Percentiles rank a stretch among this genome's conserved stretches.
These are phyloP conservation scores for Bucco capensis DNA, from an alignment of 2,113 vertebrate genomes.

Conservation along the genomic window DNA sequence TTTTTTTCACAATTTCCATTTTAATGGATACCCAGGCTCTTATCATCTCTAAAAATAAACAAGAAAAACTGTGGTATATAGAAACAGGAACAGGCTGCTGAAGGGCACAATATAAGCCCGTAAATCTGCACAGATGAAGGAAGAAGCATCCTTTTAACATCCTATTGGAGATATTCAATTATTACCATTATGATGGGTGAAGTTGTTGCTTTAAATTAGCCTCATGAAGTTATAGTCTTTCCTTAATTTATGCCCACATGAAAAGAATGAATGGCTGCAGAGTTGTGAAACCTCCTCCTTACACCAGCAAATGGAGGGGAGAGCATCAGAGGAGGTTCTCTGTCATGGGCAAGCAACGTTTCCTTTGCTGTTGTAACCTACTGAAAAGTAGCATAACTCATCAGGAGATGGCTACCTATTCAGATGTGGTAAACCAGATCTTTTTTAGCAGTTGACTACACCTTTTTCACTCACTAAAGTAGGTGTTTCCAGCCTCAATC, in stretches of 20 bases:
- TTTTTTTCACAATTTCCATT: not conserved
- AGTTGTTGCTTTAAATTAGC: not conserved
- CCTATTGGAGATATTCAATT: not conserved
- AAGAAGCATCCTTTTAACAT: not conserved
- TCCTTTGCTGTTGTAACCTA: not conserved
- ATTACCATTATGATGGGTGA: not conserved
- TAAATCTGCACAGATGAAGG: not conserved
- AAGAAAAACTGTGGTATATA: not conserved
- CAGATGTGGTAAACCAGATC: not conserved
- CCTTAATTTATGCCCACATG: not conserved
- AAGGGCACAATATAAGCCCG: not conserved
- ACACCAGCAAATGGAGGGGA: not conserved
- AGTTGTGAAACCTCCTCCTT: not conserved
- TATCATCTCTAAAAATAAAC: not conserved
- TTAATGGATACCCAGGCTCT: not conserved
- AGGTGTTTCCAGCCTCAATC: not conserved
- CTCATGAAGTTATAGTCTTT: not conserved
- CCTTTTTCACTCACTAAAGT: not conserved
- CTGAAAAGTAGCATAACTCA: not conserved
- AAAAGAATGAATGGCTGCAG: not conserved
- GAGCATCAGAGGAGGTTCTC: not conserved
- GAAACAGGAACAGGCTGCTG: not conserved
- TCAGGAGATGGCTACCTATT: not conserved
- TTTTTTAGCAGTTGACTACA: not conserved
- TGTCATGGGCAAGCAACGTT: not conserved